phyloP scores from a whole-genome alignment of 2,888 invertebrate species.

The Acanthacorydalis orientalis region DNA sequence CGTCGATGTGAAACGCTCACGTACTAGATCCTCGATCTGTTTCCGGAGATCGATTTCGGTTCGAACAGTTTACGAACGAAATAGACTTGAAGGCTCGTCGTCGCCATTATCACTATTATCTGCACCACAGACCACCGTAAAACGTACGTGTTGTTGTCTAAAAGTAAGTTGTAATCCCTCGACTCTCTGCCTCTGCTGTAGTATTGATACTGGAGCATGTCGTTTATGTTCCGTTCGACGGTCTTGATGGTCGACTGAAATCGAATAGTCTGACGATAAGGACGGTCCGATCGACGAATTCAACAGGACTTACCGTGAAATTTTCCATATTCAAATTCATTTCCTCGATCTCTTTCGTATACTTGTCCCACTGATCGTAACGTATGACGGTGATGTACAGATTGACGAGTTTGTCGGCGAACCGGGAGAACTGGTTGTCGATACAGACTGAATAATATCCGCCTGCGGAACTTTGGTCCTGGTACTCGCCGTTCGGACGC shows the following conservation, averaged over 20 bases:
- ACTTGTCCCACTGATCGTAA: slow-evolving; percentile 87
- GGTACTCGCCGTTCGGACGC: slow-evolving; percentile 78
- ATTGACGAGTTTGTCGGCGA: slow-evolving; percentile 78
- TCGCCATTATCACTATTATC: slow-evolving; percentile 63
- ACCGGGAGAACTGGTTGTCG: slow-evolving; percentile 84
- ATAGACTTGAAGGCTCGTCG: slow-evolving; percentile 67
- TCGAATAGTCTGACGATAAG: not conserved
- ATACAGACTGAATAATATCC: slow-evolving; percentile 85
- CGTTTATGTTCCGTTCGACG: slow-evolving; percentile 71
- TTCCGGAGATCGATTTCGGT: slow-evolving; percentile 42
- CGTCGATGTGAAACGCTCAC: not conserved
- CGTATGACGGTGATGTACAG: slow-evolving; percentile 81
- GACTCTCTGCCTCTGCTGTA: slow-evolving; percentile 64
- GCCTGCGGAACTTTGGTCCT: slow-evolving; percentile 62
- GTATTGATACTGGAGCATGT: slow-evolving; percentile 70
- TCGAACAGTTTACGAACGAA: slow-evolving; percentile 83
- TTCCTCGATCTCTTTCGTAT: slow-evolving; percentile 75
- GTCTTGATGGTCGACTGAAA: slow-evolving; percentile 53
- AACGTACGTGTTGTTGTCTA: slow-evolving; percentile 75
- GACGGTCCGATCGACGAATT: not conserved
- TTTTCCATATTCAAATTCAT: slow-evolving; percentile 77
- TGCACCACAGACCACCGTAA: slow-evolving; percentile 77
- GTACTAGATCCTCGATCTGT: slow-evolving; percentile 36
- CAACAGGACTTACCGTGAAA: slow-evolving; percentile 54
- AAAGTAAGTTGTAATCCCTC: slow-evolving; percentile 62